Percentiles rank a stretch among this genome's conserved stretches.
phyloP scores from a whole-genome alignment of 2,797 vertebrate genomes.

The Apodemus agrarius region DNA sequence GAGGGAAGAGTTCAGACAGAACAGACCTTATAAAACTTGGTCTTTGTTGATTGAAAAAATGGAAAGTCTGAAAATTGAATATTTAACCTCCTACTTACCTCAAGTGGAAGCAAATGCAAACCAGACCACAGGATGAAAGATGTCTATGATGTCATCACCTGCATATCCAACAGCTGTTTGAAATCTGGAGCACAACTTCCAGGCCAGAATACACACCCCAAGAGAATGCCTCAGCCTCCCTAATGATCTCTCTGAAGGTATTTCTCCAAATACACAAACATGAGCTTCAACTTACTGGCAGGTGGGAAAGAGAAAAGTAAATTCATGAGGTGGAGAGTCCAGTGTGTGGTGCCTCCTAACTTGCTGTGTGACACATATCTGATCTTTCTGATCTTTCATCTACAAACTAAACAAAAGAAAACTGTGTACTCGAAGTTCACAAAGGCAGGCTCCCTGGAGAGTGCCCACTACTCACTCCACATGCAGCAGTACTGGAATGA shows the following conservation, averaged over 20 bases:
- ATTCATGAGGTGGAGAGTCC: neutral
- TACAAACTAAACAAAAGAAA: neutral
- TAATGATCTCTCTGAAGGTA: neutral
- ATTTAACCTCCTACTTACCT: slow-evolving; percentile 49
- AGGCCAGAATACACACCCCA: neutral
- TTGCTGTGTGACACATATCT: neutral
- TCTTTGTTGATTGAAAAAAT: slow-evolving; percentile 56
- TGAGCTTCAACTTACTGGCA: neutral
- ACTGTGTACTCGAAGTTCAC: neutral
- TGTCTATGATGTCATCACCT: neutral
- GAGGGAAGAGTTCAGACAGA: slow-evolving; percentile 32
- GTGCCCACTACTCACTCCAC: neutral
- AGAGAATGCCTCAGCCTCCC: neutral
- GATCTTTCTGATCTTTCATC: neutral
- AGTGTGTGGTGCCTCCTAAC: neutral
- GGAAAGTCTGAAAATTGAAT: slow-evolving; percentile 48
- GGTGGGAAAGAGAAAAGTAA: neutral
- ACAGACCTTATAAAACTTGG: slow-evolving; percentile 43
- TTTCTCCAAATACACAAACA: neutral
- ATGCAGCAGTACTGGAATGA: too few species aligned
- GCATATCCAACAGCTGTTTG: neutral
- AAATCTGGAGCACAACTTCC: neutral
- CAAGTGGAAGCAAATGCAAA: slow-evolving; percentile 62
- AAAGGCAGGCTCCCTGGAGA: neutral
- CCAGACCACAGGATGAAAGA: neutral